phyloP scores from a whole-genome alignment of 1,140 invertebrate species.

The Trichoplusia ni region DNA sequence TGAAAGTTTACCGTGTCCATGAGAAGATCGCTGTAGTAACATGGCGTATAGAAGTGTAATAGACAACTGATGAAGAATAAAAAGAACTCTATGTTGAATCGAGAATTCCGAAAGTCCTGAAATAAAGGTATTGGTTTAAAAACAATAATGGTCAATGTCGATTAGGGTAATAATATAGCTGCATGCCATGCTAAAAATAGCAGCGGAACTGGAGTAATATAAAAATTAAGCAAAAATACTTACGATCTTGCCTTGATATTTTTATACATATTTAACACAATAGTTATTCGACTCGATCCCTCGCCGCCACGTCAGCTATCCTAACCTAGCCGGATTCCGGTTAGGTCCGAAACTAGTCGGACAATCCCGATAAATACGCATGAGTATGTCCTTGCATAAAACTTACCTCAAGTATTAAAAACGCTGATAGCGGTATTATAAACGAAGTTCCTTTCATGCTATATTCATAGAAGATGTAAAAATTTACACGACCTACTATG shows the following conservation, averaged over 20 bases:
- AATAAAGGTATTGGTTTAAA: constrained; percentile 36
- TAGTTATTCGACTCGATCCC: no score
- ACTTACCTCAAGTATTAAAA: constrained; percentile 56
- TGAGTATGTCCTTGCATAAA: not conserved
- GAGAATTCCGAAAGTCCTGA: constrained; percentile 43
- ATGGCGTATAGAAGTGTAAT: constrained; percentile 52
- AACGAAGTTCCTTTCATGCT: constrained; percentile 56
- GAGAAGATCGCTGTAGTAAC: constrained; percentile 59
- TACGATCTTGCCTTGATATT: no score
- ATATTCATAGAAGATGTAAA: constrained; percentile 52
- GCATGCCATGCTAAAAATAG: not conserved
- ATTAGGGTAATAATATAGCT: constrained; percentile 3
- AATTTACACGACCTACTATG: constrained; percentile 43
- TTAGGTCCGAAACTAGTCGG: no score
- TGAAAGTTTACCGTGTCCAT: constrained; percentile 51
- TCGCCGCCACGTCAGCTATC: no score
- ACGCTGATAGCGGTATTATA: constrained; percentile 47
- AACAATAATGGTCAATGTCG: no score
- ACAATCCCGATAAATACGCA: not conserved
- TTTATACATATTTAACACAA: no score
- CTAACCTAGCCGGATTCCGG: no score
- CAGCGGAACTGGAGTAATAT: no score
- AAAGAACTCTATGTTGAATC: constrained; percentile 50
- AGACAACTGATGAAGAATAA: constrained; percentile 45
- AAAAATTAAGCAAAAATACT: no score